phyloP scores from a whole-genome alignment of 1,140 invertebrate genomes.

The Hyphantria cunea region DNA sequence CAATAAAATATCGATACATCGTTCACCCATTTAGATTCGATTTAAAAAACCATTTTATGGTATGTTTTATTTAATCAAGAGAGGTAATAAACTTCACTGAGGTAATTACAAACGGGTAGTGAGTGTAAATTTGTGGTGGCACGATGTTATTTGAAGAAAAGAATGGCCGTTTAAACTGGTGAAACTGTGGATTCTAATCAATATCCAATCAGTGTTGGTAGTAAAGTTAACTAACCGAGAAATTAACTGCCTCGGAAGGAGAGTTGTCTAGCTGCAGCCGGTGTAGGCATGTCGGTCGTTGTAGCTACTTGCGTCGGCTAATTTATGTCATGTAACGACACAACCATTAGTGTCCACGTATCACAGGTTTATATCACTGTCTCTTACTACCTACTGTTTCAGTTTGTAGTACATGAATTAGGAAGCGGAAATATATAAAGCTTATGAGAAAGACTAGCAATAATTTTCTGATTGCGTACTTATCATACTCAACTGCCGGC shows the following conservation, averaged over 20 bases:
- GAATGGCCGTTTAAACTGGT: slow-evolving; percentile 66
- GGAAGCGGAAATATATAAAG: no score
- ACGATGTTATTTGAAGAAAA: slow-evolving; percentile 70
- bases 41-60: slow-evolving; percentile 54
- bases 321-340: no score
- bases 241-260: slow-evolving; percentile 61
- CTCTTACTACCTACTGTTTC: no score
- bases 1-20: slow-evolving; percentile 10
- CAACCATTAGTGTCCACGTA: no score
- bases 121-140: slow-evolving; percentile 73
- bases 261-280: slow-evolving; percentile 30
- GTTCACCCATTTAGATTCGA: slow-evolving; percentile 13
- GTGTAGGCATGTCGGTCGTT: not conserved
- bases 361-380: no score
- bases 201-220: slow-evolving; percentile 74
- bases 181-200: slow-evolving; percentile 74
- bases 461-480: no score
- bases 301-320: not conserved
- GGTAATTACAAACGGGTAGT: slow-evolving; percentile 74
- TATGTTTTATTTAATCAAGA: slow-evolving; percentile 71
- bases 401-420: no score
- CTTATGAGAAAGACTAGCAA: no score
- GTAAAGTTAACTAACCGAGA: slow-evolving; percentile 79
- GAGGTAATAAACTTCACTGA: slow-evolving; percentile 57
- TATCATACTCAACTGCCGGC: no score